phyloP scores from a whole-genome alignment of 2,113 vertebrate species.

The Corydoras sp. region DNA sequence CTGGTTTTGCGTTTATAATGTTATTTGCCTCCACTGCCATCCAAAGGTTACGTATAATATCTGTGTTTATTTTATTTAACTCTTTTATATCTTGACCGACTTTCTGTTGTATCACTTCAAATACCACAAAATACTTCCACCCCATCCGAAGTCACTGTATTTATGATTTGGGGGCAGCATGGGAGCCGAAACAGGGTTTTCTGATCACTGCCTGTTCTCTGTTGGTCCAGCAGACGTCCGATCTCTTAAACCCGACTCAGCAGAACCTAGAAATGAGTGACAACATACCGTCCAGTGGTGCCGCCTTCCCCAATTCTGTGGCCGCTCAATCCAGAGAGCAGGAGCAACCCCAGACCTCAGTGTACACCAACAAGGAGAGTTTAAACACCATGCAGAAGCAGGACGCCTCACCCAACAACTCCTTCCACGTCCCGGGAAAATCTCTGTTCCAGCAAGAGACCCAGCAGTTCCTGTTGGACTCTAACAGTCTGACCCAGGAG shows the following conservation, averaged over 20 bases:
- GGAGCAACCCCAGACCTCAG: slow-evolving; percentile 75
- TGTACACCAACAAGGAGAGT: slow-evolving; percentile 72
- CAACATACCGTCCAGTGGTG: slow-evolving; percentile 66
- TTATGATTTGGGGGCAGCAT: no score
- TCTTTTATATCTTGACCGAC: no score
- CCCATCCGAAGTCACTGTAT: no score
- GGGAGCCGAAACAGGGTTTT: no score
- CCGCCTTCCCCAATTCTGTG: slow-evolving; percentile 71
- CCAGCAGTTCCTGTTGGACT: slow-evolving; percentile 72
- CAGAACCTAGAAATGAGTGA: slow-evolving; percentile 71
- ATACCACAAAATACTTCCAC: no score
- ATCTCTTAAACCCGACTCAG: slow-evolving; percentile 72
- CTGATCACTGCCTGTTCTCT: slow-evolving; percentile 12
- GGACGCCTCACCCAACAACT: slow-evolving; percentile 72
- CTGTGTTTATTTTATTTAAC: no score
- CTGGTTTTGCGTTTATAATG: no score
- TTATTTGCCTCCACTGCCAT: no score
- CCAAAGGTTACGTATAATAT: no score
- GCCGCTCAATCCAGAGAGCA: slow-evolving; percentile 73
- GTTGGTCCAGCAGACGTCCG: slow-evolving; percentile 63
- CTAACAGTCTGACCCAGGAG: slow-evolving; percentile 75
- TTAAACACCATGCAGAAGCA: slow-evolving; percentile 66
- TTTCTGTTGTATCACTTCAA: no score
- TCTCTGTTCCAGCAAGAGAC: slow-evolving; percentile 78
- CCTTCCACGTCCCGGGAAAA: slow-evolving; percentile 76